A percentile compares a stretch with the other conserved stretches of the same genome.
Evolutionary conservation across 1,140 invertebrate species (phyloP).

Genomic region (Diorhabda elongata): DNA sequence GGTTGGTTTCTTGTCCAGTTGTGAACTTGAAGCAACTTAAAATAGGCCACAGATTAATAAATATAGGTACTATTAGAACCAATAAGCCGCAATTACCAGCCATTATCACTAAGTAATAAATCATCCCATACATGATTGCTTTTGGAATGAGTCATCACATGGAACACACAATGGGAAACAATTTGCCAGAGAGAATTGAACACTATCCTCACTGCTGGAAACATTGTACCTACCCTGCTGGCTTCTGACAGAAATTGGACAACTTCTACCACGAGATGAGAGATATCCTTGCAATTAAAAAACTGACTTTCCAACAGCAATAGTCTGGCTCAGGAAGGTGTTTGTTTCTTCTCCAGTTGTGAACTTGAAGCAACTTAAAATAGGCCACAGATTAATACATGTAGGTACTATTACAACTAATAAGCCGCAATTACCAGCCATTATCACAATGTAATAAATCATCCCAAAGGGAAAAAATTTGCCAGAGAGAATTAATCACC

Average conservation of each 20-base stretch:
- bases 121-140: not conserved
- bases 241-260: no score
- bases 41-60: not conserved
- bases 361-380: no score
- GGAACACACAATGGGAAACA: not conserved
- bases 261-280: not conserved
- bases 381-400: no score
- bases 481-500: not conserved
- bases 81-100: not conserved
- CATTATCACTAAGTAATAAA: not conserved
- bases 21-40: not conserved
- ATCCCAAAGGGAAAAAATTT: not conserved
- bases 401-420: no score
- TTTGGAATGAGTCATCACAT: not conserved
- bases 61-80: conserved; percentile 1
- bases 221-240: no score
- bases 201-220: not conserved
- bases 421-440: no score
- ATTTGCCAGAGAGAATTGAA: not conserved
- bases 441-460: no score
- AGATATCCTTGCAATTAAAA: no score
- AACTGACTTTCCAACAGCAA: no score
- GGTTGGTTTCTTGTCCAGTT: conserved; percentile 6
- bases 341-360: no score
- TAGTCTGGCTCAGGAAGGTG: no score